Conservation (phyloP, 1,140 invertebrate species). For the Formica selysi region DNA sequence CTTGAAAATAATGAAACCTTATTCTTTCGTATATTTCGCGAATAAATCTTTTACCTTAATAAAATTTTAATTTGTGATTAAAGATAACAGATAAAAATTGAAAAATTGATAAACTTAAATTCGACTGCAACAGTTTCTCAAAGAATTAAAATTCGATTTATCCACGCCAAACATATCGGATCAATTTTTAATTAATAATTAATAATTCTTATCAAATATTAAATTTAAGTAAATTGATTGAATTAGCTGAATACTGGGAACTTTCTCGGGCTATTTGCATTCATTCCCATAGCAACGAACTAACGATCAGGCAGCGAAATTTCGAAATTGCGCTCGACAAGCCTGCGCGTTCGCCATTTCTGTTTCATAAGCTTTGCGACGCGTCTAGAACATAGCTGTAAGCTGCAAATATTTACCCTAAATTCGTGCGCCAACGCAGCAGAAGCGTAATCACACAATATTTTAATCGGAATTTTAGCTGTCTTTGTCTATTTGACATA, state of each 20-base stretch:
- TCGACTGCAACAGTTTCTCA: neutral
- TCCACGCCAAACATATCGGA: neutral
- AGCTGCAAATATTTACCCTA: constrained; percentile 44
- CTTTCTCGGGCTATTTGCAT: constrained; percentile 12
- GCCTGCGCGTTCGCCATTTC: neutral
- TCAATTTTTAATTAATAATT: neutral
- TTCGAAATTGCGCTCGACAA: constrained; percentile 20
- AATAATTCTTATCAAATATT: neutral
- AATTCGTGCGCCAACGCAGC: constrained; percentile 15
- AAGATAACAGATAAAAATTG: no score
- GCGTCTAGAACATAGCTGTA: neutral
- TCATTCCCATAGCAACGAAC: neutral
- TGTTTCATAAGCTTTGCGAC: constrained; percentile 16
- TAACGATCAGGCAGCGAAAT: constrained; percentile 33
- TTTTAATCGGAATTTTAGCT: neutral
- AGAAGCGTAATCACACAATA: neutral
- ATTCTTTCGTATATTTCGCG: neutral
- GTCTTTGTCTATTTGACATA: neutral
- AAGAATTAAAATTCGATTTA: neutral
- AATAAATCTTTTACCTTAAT: neutral
- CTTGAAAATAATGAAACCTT: neutral
- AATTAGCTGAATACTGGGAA: neutral
- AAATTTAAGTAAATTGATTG: neutral
- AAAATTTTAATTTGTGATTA: neutral
- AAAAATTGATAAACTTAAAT: neutral